Percentiles rank a stretch among this genome's conserved stretches.
Evolutionary conservation across 1,140 invertebrate genomes (phyloP).

Genomic region (Ceratina australensis): DNA sequence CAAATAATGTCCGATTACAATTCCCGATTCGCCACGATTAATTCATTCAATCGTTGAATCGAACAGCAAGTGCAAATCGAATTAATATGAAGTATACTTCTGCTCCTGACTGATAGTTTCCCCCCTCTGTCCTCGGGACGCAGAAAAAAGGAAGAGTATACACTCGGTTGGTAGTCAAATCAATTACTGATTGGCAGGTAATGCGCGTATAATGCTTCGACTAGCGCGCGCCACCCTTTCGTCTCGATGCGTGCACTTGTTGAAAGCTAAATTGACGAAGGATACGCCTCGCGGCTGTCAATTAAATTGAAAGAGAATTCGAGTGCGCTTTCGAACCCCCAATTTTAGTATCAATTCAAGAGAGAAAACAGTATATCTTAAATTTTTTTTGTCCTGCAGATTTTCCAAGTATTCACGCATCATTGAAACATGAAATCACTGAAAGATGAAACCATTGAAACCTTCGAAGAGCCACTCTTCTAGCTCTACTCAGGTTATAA

Average conservation of each 20-base stretch:
- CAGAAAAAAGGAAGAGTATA: constrained; percentile 26
- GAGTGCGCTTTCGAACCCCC: too few relatives aligned
- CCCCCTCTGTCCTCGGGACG: constrained; percentile 50
- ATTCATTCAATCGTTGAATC: constrained; percentile 58
- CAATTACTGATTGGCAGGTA: constrained; percentile 66
- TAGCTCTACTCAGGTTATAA: constrained; percentile 14
- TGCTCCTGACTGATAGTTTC: constrained; percentile 30
- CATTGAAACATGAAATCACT: too few relatives aligned
- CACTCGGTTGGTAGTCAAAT: constrained; percentile 62
- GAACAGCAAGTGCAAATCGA: constrained; percentile 57
- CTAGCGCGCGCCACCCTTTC: constrained; percentile 34
- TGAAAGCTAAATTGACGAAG: constrained; percentile 46
- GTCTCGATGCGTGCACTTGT: constrained; percentile 53
- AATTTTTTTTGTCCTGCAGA: too few relatives aligned
- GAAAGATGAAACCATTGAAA: too few relatives aligned
- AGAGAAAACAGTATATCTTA: too few relatives aligned
- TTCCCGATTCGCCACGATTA: constrained; percentile 55
- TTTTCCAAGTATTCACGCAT: too few relatives aligned
- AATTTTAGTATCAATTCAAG: too few relatives aligned
- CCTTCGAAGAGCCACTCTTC: neutral
- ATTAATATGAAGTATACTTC: constrained; percentile 61
- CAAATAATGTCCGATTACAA: constrained; percentile 38
- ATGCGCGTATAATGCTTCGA: constrained; percentile 63
- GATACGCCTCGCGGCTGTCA: constrained; percentile 32
- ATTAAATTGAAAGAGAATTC: constrained; percentile 15